Evolutionary conservation across 2,113 vertebrate genomes (phyloP), one percentile per base, ranked within the genome.

Genomic region (Eudyptes chrysolophus): DNA sequence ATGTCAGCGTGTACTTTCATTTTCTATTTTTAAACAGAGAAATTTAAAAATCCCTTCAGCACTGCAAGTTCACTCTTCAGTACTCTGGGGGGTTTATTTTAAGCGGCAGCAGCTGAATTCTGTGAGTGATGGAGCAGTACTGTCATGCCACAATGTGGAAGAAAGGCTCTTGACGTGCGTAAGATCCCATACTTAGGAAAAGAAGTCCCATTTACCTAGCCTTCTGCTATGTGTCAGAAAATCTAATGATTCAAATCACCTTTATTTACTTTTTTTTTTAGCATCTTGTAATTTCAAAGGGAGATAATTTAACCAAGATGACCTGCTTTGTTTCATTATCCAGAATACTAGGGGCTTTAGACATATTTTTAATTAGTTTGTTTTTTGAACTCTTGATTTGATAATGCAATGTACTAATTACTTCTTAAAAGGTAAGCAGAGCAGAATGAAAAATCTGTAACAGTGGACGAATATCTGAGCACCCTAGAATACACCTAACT

Each of bases 251-350:
- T 76, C 17, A 80, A n/a, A 51, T 82, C 5, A 40, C 74, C 79
- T 76, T 26, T n/a, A 20, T 71, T 40, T 36, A 52, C 16, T 11
- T 69, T 70, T 34, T 24, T 29, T n/a, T 24, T 25, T 49, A 84
- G 22, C 51, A 60, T 55, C 6, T 38, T 90, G 25, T 69, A 46
- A 64, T 94, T 92, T 95, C 64, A 84, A 74, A 86, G 68, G n/a
- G 65, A 64, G 72, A 20, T 90, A 89, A 87, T 89, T 92, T 76
- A 96, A 72, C 78, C 48, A 72, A 65, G 90, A 69, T 84, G 69
- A 87, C 80, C 48, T 76, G 44, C 49, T 76, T 87, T 36, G 69
- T 96, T 96, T 92, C 40, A 44, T 92, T 97, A 85, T 84, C 70
- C 55, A 57, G 49, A 87, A 57, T 72, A n/a, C 24, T 46, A 57